Base-by-base conservation (phyloP, 2,888 invertebrate genomes). In the Epirrhoe alternata region DNA sequence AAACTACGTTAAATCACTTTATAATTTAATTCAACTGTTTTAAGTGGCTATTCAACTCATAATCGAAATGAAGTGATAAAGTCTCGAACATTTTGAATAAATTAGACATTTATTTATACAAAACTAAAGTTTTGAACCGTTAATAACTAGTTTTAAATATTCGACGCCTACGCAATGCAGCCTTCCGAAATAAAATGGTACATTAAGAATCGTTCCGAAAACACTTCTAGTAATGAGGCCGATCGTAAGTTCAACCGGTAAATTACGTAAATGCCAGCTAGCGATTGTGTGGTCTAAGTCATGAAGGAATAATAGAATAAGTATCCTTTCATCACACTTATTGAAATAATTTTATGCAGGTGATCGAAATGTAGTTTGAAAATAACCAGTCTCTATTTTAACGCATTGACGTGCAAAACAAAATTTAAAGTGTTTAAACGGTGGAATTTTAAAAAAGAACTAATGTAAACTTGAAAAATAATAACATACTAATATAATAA, bases 141-240 rank as follows among this genome's bases (percentile, higher is more conserved):
- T 58, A n/a, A 49, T 47, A 59, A 49, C 51, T 62, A 55, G 58
- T 35, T 66, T 49, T 14, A 56, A 33, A 54, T 58, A 42, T 51
- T 60, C 35, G 55, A 61, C 61, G 53, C 59, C 66, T 71, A 64
- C 73, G 73, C 72, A 74, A 74, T 77, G 75, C 75, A 74, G 70
- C 66, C 74, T 75, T 78, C 63, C 66, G 68, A 75, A 77, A 81
- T 80, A 81, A 82, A 82, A 83, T 78, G 80, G 80, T 78, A 80
- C 77, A 83, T 85, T 83, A 82, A 76, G 81, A 85, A 86, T 84
- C 84, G 85, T 85, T 85, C 80, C 83, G 76, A 82, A 85, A 86
- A 88, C 88, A 88, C 85, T 88, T 86, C 78, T 80, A 75, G 83
- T 88, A 88, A 89, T 88, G 87, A 88, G 84, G 78, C 83, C 82